Conservation (phyloP, 2,888 invertebrate genomes). For the Deroplatys truncata region DNA sequence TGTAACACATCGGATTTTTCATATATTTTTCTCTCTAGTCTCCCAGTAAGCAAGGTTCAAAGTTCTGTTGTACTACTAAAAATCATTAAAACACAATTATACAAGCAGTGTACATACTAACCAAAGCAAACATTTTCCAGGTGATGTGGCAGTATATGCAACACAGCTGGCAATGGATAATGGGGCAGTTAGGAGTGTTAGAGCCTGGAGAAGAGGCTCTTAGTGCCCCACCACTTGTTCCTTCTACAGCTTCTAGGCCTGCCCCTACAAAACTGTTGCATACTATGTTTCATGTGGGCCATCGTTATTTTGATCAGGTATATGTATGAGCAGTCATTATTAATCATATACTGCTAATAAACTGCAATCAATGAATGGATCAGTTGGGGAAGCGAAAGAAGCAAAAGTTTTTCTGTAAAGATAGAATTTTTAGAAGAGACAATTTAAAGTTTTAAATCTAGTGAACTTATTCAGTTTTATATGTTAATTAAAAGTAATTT, state of each 20-base stretch:
- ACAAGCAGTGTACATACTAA: too few species aligned
- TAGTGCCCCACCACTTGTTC: slow-evolving; percentile 40
- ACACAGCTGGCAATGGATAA: slow-evolving; percentile 64
- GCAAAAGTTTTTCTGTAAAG: background rate
- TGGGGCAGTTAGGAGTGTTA: slow-evolving; percentile 48
- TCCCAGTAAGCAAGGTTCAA: too few species aligned
- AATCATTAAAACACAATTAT: too few species aligned
- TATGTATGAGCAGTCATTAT: background rate
- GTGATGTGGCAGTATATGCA: slow-evolving; percentile 66
- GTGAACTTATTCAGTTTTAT: too few species aligned
- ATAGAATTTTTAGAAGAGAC: background rate
- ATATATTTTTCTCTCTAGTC: too few species aligned
- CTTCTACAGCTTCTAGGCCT: slow-evolving; percentile 28
- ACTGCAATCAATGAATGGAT: background rate
- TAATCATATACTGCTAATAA: background rate
- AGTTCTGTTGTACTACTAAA: too few species aligned
- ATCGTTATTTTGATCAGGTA: slow-evolving; percentile 72
- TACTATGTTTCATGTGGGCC: slow-evolving; percentile 77
- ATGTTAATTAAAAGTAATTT: too few species aligned
- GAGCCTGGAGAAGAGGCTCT: slow-evolving; percentile 39
- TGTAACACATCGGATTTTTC: too few species aligned
- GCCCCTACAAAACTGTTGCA: slow-evolving; percentile 51
- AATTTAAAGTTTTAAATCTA: too few species aligned
- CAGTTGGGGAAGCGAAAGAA: too few species aligned
- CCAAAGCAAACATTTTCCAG: slow-evolving; percentile 42